phyloP scores from a whole-genome alignment of 2,888 invertebrate species.

The Ischnus inquisitorius region DNA sequence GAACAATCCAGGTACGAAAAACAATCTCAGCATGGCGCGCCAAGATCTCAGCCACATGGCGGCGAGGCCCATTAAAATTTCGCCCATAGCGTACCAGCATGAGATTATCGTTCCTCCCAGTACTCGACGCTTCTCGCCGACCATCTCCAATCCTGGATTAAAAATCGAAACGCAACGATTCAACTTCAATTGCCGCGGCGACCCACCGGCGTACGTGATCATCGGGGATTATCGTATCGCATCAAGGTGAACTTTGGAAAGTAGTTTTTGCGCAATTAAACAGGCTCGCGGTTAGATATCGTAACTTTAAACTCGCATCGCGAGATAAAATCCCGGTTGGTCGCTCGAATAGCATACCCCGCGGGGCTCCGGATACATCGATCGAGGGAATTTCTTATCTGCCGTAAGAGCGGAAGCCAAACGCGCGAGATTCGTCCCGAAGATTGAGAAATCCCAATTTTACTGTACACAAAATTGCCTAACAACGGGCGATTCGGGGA shows the following conservation, averaged over 20 bases:
- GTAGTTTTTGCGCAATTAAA: conserved; percentile 18
- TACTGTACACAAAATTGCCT: not conserved
- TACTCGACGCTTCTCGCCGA: conserved; percentile 91
- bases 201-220: too few species aligned
- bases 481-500: too few species aligned
- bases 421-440: not conserved
- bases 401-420: not conserved
- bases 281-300: not conserved
- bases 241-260: conserved; percentile 23
- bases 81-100: conserved; percentile 90
- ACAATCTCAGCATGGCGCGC: conserved; percentile 88
- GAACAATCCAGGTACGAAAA: conserved; percentile 90
- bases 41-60: conserved; percentile 90
- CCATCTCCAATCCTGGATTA: conserved; percentile 90
- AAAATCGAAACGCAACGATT: conserved; percentile 54
- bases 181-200: not conserved
- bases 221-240: not conserved
- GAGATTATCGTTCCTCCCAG: conserved; percentile 90
- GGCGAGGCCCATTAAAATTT: conserved; percentile 89
- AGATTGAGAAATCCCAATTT: not conserved
- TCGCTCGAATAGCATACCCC: not conserved
- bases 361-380: not conserved
- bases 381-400: not conserved
- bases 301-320: not conserved
- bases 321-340: not conserved